Conservation (phyloP, 1,140 invertebrate species). For the Brachionus plicatilis region DNA sequence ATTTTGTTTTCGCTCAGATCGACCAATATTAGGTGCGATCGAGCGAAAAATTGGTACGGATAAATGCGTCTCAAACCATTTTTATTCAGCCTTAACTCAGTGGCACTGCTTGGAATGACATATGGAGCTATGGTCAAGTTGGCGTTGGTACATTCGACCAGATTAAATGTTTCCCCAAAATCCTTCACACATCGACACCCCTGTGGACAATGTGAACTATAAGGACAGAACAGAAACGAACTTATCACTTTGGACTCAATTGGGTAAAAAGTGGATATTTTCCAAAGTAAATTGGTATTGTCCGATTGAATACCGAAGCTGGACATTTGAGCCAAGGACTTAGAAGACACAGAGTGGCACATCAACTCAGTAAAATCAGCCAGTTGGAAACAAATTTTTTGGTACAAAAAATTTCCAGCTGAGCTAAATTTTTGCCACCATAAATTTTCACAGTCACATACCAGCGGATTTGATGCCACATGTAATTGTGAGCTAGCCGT, state of each 20-base stretch:
- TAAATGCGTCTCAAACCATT: neutral
- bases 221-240: neutral
- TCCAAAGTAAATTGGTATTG: neutral
- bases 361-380: neutral
- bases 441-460: conserved; percentile 8
- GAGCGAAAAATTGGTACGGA: neutral
- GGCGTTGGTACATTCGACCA: neutral
- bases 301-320: neutral
- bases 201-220: neutral
- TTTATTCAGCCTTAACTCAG: neutral
- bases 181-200: neutral
- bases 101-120: neutral
- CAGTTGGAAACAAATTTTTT: neutral
- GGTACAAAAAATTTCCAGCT: neutral
- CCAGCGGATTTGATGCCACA: neutral
- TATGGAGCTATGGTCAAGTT: neutral
- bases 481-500: neutral
- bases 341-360: neutral
- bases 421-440: conserved; percentile 1
- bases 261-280: neutral
- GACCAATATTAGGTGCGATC: neutral
- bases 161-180: neutral
- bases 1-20: neutral
- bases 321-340: neutral
- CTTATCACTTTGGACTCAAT: neutral